Base-by-base conservation (phyloP, 1,140 invertebrate genomes). In the Hermetia illucens region DNA sequence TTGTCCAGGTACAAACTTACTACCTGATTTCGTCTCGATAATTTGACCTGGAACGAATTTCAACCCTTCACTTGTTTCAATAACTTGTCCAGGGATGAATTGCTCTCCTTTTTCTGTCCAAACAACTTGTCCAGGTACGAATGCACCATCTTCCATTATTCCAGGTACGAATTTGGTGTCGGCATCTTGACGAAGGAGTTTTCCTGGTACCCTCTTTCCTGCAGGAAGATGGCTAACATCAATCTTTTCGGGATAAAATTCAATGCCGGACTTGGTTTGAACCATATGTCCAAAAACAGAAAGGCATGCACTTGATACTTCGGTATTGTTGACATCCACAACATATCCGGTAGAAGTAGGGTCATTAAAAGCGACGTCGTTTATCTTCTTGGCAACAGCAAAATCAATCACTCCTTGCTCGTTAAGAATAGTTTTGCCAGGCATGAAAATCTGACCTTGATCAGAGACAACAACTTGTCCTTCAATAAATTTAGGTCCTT, bases 11-110 rank as follows among this genome's bases (percentile, higher is more conserved):
- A 80, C 73, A 49, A 80, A 80, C 49, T 79, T 79, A 0, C 70
- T 63, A 20, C 76, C 78, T 24, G 65, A 67, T 46, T 70, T 66
- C 1, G 77, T 78, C 43, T 80, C 74, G 2, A 81, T 72, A 36
- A 80, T 70, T 61, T 78, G 74, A 2, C 78, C 79, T 17, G 78
- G 77, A 10, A 80, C 74, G 49, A 80, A 80, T 50, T 79, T 79
- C 0, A 69, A 62, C 18, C 77, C 78, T 22, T 64, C 67, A 44
- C 69, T 66, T 9, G 76, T 79, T 47, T 76, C 65, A 13, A 82
- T 61, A 10, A 79, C 77, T 62, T 82, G 77, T 6, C 80, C 79
- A 2, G 79, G 77, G n/a, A 83, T 72, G 52, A 82, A 80, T 41
- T 78, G 72, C 51, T 81, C 76, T 2, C 75, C 75, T 38, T 69